Percentiles rank a stretch among this genome's conserved stretches.
These are phyloP conservation scores for Diarsia rubi DNA, from an alignment of 2,888 invertebrate genomes.

Conservation along the genomic window DNA sequence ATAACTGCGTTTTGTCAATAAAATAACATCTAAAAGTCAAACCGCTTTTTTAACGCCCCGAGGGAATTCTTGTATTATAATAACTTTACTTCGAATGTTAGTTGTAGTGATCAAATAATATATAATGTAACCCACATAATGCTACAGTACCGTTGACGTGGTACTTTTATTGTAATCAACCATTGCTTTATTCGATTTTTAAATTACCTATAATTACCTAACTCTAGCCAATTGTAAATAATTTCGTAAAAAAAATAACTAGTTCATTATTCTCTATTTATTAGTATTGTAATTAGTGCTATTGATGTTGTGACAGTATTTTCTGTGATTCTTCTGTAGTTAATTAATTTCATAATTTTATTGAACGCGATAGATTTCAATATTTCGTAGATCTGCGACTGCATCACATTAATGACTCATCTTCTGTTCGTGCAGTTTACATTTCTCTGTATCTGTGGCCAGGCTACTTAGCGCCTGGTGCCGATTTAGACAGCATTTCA, in stretches of 20 bases:
- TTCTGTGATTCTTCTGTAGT: not conserved
- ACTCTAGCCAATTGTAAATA: not conserved
- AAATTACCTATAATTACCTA: not conserved
- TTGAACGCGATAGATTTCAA: not conserved
- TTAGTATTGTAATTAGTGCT: constrained; percentile 18
- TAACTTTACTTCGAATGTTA: not conserved
- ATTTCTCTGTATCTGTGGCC: constrained; percentile 28
- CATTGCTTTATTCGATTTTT: constrained; percentile 16
- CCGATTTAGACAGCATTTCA: not conserved
- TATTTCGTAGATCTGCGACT: not conserved
- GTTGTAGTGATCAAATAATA: constrained; percentile 6
- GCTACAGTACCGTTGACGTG: not conserved
- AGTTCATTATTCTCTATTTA: constrained; percentile 8
- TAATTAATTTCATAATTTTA: not conserved
- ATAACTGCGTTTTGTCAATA: not conserved
- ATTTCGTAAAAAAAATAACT: not conserved
- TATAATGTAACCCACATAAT: not conserved
- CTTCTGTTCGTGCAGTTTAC: constrained; percentile 1
- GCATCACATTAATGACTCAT: too few relatives aligned
- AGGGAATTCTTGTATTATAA: constrained; percentile 1
- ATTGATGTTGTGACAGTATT: not conserved
- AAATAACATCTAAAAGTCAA: not conserved
- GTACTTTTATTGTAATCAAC: not conserved
- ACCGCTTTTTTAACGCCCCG: not conserved
- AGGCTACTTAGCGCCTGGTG: constrained; percentile 30